Percentiles rank a stretch among this genome's conserved stretches.
Evolutionary conservation across 2,113 vertebrate genomes (phyloP).

Genomic region (Electrona antarctica): DNA sequence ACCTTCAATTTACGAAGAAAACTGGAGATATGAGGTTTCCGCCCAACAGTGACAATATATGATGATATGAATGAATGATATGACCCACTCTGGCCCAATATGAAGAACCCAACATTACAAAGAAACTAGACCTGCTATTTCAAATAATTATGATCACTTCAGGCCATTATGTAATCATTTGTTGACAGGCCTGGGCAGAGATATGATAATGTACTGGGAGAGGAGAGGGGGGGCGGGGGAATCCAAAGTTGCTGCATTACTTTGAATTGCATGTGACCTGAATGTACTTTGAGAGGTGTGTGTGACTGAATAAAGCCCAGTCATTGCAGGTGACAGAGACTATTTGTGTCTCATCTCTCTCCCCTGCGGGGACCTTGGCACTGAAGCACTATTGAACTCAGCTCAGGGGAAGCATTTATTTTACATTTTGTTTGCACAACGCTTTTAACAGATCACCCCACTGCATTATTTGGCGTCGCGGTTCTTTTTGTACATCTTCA

Average conservation of each 20-base stretch:
- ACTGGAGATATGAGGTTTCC: too few species aligned
- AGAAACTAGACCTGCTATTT: too few species aligned
- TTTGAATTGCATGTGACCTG: slow-evolving; percentile 4
- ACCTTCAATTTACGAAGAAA: too few species aligned
- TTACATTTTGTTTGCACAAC: not conserved
- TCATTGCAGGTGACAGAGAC: slow-evolving; percentile 20
- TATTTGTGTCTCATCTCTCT: slow-evolving; percentile 17
- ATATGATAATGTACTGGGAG: slow-evolving; percentile 24
- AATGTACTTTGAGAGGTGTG: slow-evolving; percentile 29
- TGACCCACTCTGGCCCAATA: too few species aligned
- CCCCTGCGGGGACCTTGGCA: not conserved
- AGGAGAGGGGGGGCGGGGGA: not conserved
- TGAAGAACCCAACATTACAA: too few species aligned
- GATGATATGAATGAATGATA: too few species aligned
- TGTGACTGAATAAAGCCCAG: slow-evolving; percentile 9
- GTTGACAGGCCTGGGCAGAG: not conserved
- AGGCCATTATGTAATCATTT: too few species aligned
- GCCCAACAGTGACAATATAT: too few species aligned
- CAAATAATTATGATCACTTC: too few species aligned
- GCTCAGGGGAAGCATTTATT: slow-evolving; percentile 7
- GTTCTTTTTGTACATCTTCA: not conserved
- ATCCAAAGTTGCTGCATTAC: not conserved
- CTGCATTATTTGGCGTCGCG: not conserved
- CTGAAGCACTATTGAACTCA: slow-evolving; percentile 15
- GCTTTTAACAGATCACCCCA: not conserved